These are phyloP conservation scores for Allacma fusca DNA, from an alignment of 2,888 invertebrate species.

Conservation along the genomic window DNA sequence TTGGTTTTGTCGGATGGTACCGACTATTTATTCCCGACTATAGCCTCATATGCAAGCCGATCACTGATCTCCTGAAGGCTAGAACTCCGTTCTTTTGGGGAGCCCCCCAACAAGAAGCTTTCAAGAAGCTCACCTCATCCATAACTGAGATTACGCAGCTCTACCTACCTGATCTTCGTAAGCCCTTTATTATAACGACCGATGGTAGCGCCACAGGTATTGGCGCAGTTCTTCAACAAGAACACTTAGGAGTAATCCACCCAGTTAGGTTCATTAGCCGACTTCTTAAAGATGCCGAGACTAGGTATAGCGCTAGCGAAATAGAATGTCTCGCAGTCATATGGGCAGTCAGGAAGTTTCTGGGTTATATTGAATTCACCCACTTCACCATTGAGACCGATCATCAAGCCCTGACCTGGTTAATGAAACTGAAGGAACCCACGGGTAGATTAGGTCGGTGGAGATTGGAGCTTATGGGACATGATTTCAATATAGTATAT, in stretches of 20 bases:
- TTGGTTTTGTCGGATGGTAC: too few species aligned
- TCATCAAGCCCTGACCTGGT: constrained; percentile 66
- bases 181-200: constrained; percentile 59
- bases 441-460: constrained; percentile 65
- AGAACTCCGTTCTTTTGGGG: constrained; percentile 38
- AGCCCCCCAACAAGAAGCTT: constrained; percentile 40
- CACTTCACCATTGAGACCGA: constrained; percentile 64
- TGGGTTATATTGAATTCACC: constrained; percentile 64
- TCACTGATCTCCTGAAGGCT: too few species aligned
- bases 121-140: constrained; percentile 26
- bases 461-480: constrained; percentile 64
- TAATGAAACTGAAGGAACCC: constrained; percentile 64
- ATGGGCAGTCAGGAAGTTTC: constrained; percentile 64
- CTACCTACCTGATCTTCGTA: constrained; percentile 56
- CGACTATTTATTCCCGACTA: too few species aligned
- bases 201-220: constrained; percentile 61
- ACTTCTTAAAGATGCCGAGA: constrained; percentile 62
- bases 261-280: constrained; percentile 60
- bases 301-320: constrained; percentile 64
- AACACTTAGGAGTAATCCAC: constrained; percentile 47
- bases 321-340: constrained; percentile 64
- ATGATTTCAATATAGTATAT: constrained; percentile 63
- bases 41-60: too few species aligned
- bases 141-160: constrained; percentile 53
- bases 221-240: constrained; percentile 61